Base-by-base conservation (phyloP, 2,113 vertebrate species). In the Trogon melanurus region DNA sequence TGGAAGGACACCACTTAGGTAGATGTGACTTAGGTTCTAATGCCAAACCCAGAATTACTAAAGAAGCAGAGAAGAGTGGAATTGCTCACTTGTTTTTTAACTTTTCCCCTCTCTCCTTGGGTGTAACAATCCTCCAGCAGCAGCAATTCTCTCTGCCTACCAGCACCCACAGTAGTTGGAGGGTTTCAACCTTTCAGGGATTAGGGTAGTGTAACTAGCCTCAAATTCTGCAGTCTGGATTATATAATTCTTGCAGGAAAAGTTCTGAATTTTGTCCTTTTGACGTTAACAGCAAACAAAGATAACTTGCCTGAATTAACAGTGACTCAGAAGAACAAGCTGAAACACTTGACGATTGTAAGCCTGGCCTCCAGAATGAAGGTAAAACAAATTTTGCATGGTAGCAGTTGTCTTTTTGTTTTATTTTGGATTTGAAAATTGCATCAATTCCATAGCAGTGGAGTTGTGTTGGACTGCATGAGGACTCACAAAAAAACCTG, bases 271-370 rank as follows among this genome's bases (percentile, higher is more conserved):
- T 89, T 93, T 82, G 14, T 85, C 50, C 96, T 93, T 92, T 95
- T 95, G 67, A 79, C 79, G 50, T 95, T 79, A 87, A 87, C 97
- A 99, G 98, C 98, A 79, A 98, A 98, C 93, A 98, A 98, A 96
- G 97, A 97, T 81, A 98, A 95, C 89, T 97, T 99, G 75, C 98
- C 98, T 70, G 98, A 98, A 92, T 95, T 99, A 93, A 98, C 98
- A 61, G 85, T 78, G n/a, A 96, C 97, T 79, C 98, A 99, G 97
- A 98, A 97, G 79, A 98, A 98, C 97, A 99, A 99, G 96, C 97
- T 99, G 96, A 98, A 98, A 41, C 98, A 99, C 88, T 97, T 99
- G 73, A 98, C 98, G 16, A 98, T 99, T 66, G 98, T 99, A 93
- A 99, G 98, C 97, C 92, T 99, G 97, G 98, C 98, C 23, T 98